These are phyloP conservation scores for Eubucco bourcierii DNA, from an alignment of 2,113 vertebrate species.

Conservation along the genomic window DNA sequence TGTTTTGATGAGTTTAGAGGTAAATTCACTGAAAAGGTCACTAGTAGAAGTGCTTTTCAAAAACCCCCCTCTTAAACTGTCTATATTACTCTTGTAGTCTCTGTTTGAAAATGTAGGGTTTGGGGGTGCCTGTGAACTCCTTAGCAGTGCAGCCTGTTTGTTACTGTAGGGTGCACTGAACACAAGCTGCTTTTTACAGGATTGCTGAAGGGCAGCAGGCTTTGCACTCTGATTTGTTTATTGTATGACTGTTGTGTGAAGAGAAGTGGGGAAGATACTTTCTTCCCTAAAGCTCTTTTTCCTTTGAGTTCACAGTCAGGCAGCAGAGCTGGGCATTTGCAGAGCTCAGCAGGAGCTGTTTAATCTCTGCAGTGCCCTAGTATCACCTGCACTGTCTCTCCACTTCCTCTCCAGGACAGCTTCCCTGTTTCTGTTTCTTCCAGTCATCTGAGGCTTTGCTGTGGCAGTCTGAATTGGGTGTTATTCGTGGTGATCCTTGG, in stretches of 20 bases:
- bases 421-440: background rate
- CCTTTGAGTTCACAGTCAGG: background rate
- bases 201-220: background rate
- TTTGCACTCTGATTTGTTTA: background rate
- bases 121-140: constrained; percentile 8
- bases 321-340: background rate
- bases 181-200: background rate
- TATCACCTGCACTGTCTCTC: background rate
- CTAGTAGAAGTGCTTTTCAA: background rate
- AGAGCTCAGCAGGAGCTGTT: constrained; percentile 3
- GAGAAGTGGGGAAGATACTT: constrained; percentile 25
- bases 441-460: background rate
- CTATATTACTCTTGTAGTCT: background rate
- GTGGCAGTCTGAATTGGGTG: background rate
- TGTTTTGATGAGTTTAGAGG: constrained; percentile 23
- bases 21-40: constrained; percentile 35
- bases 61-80: background rate
- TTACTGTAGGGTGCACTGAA: background rate
- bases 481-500: constrained; percentile 14
- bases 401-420: background rate
- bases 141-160: background rate
- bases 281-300: background rate
- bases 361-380: background rate
- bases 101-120: constrained; percentile 18
- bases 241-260: background rate